Conservation (phyloP, 2,113 vertebrate species). For the Seriola quinqueradiata region DNA sequence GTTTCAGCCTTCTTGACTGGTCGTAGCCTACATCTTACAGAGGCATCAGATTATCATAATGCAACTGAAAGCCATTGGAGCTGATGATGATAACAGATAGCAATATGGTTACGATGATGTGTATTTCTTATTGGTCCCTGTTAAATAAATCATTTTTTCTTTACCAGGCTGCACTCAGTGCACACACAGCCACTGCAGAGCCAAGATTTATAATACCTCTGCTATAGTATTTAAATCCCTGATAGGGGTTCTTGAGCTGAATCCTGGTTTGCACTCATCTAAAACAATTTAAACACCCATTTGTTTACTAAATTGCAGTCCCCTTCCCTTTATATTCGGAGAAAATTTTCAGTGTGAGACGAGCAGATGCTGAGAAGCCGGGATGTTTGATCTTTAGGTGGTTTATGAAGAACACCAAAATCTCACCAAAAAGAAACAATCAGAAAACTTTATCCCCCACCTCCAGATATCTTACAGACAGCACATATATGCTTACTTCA, state of each 20-base stretch:
- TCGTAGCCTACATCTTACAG: constrained; percentile 84
- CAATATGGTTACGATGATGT: constrained; percentile 64
- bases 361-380: constrained; percentile 80
- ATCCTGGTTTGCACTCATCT: constrained; percentile 6
- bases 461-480: constrained; percentile 46
- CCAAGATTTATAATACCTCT: constrained; percentile 59
- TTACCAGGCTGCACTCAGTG: constrained; percentile 38
- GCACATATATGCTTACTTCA: constrained; percentile 68
- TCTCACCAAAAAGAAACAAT: constrained; percentile 11
- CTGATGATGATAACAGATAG: constrained; percentile 55
- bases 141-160: constrained; percentile 39
- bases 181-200: constrained; percentile 66
- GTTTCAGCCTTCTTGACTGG: constrained; percentile 81
- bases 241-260: constrained; percentile 16
- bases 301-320: constrained; percentile 11
- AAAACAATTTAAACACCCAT: constrained; percentile 11
- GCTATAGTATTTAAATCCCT: constrained; percentile 37
- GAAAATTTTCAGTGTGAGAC: constrained; percentile 65
- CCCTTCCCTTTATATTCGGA: constrained; percentile 6
- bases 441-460: constrained; percentile 30
- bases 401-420: constrained; percentile 29
- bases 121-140: constrained; percentile 61
- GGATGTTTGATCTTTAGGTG: constrained; percentile 63
- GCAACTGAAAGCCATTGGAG: constrained; percentile 43
- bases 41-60: constrained; percentile 65